These are phyloP conservation scores for Sphaerodactylus townsendi DNA, from an alignment of 2,113 vertebrate species.

Conservation along the genomic window DNA sequence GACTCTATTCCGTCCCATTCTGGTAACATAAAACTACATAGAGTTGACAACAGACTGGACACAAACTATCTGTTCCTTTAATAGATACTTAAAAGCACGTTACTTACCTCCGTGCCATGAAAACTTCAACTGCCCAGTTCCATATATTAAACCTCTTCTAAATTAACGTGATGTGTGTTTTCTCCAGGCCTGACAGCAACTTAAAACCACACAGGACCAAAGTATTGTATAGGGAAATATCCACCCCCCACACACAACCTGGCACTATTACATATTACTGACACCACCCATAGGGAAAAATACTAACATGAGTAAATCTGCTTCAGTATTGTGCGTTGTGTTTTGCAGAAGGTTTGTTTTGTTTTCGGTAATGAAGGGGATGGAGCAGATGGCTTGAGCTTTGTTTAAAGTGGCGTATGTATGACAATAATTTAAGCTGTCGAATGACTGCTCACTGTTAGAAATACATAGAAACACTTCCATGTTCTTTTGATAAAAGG, in stretches of 20 bases:
- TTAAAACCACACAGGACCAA: no score
- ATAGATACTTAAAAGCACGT: no score
- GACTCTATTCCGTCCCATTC: background rate
- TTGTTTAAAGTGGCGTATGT: constrained; percentile 61
- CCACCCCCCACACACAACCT: no score
- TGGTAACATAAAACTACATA: background rate
- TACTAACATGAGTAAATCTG: constrained; percentile 46
- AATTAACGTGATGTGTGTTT: no score
- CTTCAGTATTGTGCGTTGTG: constrained; percentile 2
- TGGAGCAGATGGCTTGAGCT: constrained; percentile 66
- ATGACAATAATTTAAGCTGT: constrained; percentile 63
- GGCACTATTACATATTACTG: background rate
- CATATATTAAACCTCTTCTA: no score
- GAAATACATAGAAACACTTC: background rate
- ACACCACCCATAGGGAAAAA: constrained; percentile 22
- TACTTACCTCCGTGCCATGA: no score
- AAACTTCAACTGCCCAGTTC: no score
- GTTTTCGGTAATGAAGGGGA: constrained; percentile 53
- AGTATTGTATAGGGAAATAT: no score
- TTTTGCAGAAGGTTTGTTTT: constrained; percentile 40
- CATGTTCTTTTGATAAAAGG: constrained; percentile 33
- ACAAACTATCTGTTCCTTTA: no score
- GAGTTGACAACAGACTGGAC: background rate
- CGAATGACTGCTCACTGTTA: constrained; percentile 52
- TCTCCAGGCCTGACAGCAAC: no score